Evolutionary conservation across 1,140 invertebrate genomes (phyloP), one percentile per base, ranked within the genome.

Genomic region (Drosophila subpulchrella): DNA sequence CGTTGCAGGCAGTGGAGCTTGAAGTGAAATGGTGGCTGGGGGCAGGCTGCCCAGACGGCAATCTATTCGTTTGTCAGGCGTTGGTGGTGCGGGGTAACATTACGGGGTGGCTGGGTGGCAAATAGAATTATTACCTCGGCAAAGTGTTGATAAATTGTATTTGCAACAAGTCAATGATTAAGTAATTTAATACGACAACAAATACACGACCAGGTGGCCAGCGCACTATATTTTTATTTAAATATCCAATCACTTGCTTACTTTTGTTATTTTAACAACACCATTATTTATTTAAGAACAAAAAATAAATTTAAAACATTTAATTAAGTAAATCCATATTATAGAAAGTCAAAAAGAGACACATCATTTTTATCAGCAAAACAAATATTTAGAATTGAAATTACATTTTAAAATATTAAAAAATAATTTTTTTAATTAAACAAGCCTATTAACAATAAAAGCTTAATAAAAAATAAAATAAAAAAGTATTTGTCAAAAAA

Each of bases 61-160:
- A 83, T 66, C 67, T 71, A 78, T 82, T 71, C 20, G 34, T 70
- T 70, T 71, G 65, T 48, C 65, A 48, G 24, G 27, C 27, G 27
- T 57, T 10, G 17, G 20, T 32, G 17, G 44, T 7, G 47, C n/a
- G 47, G 24, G 11, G 15, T 15, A 34, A 3, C 17, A 11, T 13
- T 42, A 12, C 3, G 6, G 20, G 15, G 7, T 6, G 17, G 30
- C n/a, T 5, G 27, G 30, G 11, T 15, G 10, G 54, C n/a, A 70
- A 70, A 71, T 58, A 46, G 30, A 50, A 71, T 57, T 58, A 71
- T 71, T 70, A 58, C 30, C 65, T 54, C 4, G 32, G 60, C 47
- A 66, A 65, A 51, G 65, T 67, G 65, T 50, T 51, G 60, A 67
- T 65, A 67, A 68, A 68, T 68, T 51, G 44, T 36, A 57, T 67